A percentile compares a stretch with the other conserved stretches of the same genome.
Evolutionary conservation across 2,888 invertebrate species (phyloP).

Genomic region (Tridacna crocea): DNA sequence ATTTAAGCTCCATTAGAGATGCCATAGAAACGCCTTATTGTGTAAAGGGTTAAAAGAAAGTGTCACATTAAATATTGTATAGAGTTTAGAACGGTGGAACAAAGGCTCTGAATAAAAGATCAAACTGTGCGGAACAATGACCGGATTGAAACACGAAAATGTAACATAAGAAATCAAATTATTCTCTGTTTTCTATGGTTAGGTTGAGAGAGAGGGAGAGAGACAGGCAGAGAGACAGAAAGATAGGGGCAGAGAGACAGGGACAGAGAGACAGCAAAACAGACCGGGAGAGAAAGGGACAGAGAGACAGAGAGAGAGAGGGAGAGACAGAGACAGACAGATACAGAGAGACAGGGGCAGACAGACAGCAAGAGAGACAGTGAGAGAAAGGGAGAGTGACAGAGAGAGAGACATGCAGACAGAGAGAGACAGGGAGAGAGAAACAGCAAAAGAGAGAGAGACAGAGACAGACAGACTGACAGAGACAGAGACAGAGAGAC

Average conservation of each 20-base stretch:
- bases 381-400: slow-evolving; percentile 29
- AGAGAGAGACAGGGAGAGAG: slow-evolving; percentile 20
- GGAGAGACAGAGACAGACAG: slow-evolving; percentile 20
- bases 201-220: slow-evolving; percentile 7
- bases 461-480: slow-evolving; percentile 22
- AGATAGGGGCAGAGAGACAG: slow-evolving; percentile 26
- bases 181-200: too few relatives aligned
- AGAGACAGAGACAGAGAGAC: slow-evolving; percentile 40
- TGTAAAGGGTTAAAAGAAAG: too few relatives aligned
- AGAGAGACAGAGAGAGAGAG: slow-evolving; percentile 10
- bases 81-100: too few relatives aligned
- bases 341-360: slow-evolving; percentile 3
- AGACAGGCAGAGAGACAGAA: slow-evolving; percentile 18
- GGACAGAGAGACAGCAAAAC: slow-evolving; percentile 18
- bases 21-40: too few relatives aligned
- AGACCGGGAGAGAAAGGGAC: not conserved
- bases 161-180: too few relatives aligned
- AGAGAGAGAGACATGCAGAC: slow-evolving; percentile 22
- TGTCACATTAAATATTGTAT: too few relatives aligned
- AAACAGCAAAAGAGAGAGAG: slow-evolving; percentile 26
- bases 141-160: too few relatives aligned
- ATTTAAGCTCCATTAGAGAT: too few relatives aligned
- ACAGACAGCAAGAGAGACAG: too few relatives aligned
- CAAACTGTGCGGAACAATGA: too few relatives aligned
- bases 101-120: too few relatives aligned